A percentile compares a stretch with the other conserved stretches of the same genome.
Evolutionary conservation across 1,140 invertebrate species (phyloP).

Genomic region (Hestina assimilis): DNA sequence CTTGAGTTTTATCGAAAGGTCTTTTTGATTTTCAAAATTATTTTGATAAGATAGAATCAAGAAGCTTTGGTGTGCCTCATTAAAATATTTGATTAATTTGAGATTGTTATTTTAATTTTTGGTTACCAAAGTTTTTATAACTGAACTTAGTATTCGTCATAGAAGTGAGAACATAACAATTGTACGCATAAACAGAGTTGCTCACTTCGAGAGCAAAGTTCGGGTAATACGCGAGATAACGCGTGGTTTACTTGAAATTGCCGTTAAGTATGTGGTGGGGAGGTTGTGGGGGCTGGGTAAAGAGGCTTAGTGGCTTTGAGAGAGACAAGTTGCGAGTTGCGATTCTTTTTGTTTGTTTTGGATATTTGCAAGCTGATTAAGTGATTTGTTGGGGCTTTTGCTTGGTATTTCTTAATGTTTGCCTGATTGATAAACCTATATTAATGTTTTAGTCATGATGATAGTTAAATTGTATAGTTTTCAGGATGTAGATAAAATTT

Average conservation of each 20-base stretch:
- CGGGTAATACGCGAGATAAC: slow-evolving; percentile 48
- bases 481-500: background rate
- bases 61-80: no score
- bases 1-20: no score
- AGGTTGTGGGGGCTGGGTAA: slow-evolving; percentile 44
- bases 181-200: slow-evolving; percentile 33
- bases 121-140: background rate
- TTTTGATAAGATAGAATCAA: no score
- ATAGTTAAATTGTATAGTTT: background rate
- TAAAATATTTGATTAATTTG: background rate
- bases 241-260: slow-evolving; percentile 51
- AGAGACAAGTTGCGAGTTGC: slow-evolving; percentile 54
- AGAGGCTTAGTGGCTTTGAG: slow-evolving; percentile 55
- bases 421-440: background rate
- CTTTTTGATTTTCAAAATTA: no score
- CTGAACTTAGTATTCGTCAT: background rate
- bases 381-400: slow-evolving; percentile 23
- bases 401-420: background rate
- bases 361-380: slow-evolving; percentile 61
- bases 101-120: background rate
- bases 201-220: slow-evolving; percentile 31
- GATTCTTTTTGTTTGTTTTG: slow-evolving; percentile 53
- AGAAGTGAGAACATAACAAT: slow-evolving; percentile 1
- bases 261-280: slow-evolving; percentile 63
- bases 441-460: background rate